Percentiles rank a stretch among this genome's conserved stretches.
Conservation (phyloP, 2,113 vertebrate genomes). For the Monarcha castaneiventris region DNA sequence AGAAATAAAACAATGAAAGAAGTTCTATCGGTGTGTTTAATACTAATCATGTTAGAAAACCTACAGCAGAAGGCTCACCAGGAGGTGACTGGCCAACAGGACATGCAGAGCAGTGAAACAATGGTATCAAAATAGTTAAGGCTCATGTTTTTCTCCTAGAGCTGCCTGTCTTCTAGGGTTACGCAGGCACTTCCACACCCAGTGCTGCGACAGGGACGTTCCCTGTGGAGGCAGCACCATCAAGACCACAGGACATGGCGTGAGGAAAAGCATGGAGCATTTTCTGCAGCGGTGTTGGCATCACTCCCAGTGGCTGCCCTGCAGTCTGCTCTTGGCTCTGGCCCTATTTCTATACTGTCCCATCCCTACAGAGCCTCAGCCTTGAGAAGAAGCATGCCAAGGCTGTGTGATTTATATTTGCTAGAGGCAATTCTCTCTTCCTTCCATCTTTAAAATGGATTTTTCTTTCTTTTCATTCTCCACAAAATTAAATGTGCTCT, state of each 20-base stretch:
- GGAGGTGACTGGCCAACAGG: not conserved
- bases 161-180: not conserved
- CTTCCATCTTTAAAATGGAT: not conserved
- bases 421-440: not conserved
- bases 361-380: not conserved
- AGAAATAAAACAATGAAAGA: not conserved
- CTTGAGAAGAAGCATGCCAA: not conserved
- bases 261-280: not conserved
- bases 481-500: not conserved
- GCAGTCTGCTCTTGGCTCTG: not conserved
- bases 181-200: fast-evolving
- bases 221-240: not conserved
- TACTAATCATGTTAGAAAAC: not conserved
- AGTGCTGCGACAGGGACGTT: not conserved
- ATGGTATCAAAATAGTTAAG: fast-evolving
- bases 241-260: not conserved
- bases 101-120: not conserved
- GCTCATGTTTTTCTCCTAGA: not conserved
- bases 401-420: not conserved
- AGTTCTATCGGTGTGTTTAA: not conserved
- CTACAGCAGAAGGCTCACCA: not conserved
- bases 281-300: not conserved
- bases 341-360: not conserved
- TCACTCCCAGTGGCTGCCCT: not conserved
- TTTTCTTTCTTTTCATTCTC: not conserved